Percentiles rank a stretch among this genome's conserved stretches.
These are phyloP conservation scores for Phyllostomus hastatus DNA, from an alignment of 2,113 vertebrate genomes.

Conservation along the genomic window DNA sequence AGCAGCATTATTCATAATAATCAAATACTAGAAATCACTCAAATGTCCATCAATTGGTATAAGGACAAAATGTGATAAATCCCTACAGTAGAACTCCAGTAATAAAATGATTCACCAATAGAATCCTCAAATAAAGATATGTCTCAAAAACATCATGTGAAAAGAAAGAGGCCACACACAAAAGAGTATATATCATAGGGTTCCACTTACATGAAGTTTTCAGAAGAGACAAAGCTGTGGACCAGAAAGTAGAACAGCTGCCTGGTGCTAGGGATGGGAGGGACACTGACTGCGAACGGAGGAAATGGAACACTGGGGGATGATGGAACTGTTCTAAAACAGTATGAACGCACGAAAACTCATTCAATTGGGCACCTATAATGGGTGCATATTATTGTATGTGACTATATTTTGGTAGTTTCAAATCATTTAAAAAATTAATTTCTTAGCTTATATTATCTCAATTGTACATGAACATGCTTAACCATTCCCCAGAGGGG, in stretches of 20 bases:
- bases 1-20: neutral
- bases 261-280: neutral
- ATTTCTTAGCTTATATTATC: neutral
- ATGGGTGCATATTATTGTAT: neutral
- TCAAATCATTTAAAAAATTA: neutral
- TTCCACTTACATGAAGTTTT: neutral
- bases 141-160: neutral
- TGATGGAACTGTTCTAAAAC: neutral
- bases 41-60: neutral
- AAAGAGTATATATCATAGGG: neutral
- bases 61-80: neutral
- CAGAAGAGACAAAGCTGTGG: neutral
- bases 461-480: neutral
- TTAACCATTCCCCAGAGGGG: neutral
- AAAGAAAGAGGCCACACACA: neutral
- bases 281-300: rapidly evolving
- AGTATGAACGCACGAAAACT: neutral
- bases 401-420: neutral
- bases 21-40: neutral
- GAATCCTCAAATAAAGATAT: neutral
- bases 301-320: neutral
- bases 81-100: neutral
- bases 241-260: neutral
- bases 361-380: neutral
- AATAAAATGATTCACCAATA: neutral